These are phyloP conservation scores for Centropus unirufus DNA, from an alignment of 2,113 vertebrate genomes.

Conservation along the genomic window DNA sequence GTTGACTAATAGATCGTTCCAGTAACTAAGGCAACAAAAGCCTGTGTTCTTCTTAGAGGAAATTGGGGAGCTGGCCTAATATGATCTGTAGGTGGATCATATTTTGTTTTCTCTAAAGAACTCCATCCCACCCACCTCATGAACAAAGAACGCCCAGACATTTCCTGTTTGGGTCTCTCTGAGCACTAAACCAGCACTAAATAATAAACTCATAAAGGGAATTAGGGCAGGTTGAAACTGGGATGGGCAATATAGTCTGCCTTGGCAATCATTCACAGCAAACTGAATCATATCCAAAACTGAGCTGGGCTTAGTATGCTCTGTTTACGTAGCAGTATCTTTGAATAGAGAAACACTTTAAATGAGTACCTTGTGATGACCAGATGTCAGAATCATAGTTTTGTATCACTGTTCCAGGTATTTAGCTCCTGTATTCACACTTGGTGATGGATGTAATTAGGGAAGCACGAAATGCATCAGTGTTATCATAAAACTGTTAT, in stretches of 20 bases:
- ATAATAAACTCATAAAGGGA: conserved; percentile 64
- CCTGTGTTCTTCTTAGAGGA: conserved; percentile 27
- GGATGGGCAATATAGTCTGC: conserved; percentile 10
- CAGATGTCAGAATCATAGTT: neutral
- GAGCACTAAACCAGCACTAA: conserved; percentile 28
- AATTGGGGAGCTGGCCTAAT: conserved; percentile 35
- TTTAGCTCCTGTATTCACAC: neutral
- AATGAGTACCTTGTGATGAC: neutral
- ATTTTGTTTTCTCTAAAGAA: conserved; percentile 57
- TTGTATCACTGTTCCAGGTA: neutral
- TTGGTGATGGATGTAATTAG: neutral
- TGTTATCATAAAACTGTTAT: neutral
- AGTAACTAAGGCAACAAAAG: conserved; percentile 58
- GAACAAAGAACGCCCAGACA: conserved; percentile 49
- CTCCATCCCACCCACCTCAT: conserved; percentile 47
- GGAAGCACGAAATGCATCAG: neutral
- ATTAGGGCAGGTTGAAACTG: conserved; percentile 46
- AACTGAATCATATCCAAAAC: conserved; percentile 45
- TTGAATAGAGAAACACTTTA: conserved; percentile 12
- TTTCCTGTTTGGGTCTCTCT: conserved; percentile 66
- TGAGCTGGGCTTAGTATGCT: neutral
- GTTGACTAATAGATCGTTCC: conserved; percentile 24
- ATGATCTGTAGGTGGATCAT: conserved; percentile 50
- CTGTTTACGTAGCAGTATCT: neutral
- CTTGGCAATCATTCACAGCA: conserved; percentile 45